phyloP scores from a whole-genome alignment of 2,888 invertebrate species.

The Drosophila merina region DNA sequence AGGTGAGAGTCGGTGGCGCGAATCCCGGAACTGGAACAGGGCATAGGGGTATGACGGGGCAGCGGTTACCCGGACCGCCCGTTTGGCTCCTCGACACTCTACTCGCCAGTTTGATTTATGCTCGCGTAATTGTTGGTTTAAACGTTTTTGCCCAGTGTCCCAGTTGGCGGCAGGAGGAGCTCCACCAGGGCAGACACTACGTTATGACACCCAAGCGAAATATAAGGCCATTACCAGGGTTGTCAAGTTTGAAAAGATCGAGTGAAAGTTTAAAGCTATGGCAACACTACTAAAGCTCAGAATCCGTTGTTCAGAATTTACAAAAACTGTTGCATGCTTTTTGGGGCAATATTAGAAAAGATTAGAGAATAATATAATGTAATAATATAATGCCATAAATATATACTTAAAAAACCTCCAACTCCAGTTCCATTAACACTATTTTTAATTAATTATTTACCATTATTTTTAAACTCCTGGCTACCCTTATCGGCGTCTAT shows the following conservation, averaged over 20 bases:
- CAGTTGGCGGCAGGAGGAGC: conserved; percentile 27
- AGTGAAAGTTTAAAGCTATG: not conserved
- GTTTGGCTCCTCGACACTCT: conserved; percentile 58
- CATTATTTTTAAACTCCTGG: conserved; percentile 21
- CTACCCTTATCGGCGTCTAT: conserved; percentile 72
- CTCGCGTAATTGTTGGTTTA: conserved; percentile 84
- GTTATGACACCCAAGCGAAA: conserved; percentile 65
- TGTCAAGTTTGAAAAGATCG: conserved; percentile 38
- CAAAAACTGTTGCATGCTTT: not conserved
- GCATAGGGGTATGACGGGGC: conserved; percentile 8
- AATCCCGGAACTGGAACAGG: conserved; percentile 17
- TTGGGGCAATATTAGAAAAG: not conserved
- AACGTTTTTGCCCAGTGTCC: conserved; percentile 79
- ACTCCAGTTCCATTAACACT: too few species aligned
- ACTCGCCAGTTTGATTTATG: conserved; percentile 84
- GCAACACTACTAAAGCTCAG: not conserved
- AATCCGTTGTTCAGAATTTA: not conserved
- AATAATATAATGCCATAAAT: too few species aligned
- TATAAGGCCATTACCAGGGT: conserved; percentile 65
- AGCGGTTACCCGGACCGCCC: conserved; percentile 59
- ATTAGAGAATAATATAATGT: too few species aligned
- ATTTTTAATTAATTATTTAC: not conserved
- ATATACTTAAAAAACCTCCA: too few species aligned
- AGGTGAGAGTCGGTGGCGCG: conserved; percentile 12
- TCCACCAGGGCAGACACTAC: conserved; percentile 30